Base-by-base conservation (phyloP, 1,140 invertebrate species). In the Phymastichus coffea region DNA sequence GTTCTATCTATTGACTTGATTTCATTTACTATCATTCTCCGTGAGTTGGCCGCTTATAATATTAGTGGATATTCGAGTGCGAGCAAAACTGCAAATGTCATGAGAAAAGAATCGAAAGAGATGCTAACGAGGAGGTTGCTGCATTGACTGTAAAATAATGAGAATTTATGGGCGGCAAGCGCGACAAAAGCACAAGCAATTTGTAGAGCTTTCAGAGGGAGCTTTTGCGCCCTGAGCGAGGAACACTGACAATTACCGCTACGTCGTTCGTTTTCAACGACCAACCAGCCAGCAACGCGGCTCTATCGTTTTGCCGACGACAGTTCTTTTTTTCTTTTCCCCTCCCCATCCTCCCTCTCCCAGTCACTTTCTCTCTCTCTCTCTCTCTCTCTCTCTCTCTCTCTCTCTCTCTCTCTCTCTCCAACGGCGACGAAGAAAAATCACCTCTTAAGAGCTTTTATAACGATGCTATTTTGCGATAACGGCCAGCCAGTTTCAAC, bases 81-180 rank as follows among this genome's bases (percentile, higher is more conserved):
- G n/a, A n/a, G n/a, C n/a, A n/a, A n/a, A n/a, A n/a, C n/a, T n/a
- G n/a, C n/a, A n/a, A n/a, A n/a, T n/a, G n/a, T n/a, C n/a, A n/a
- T n/a, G n/a, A n/a, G n/a, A n/a, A n/a, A n/a, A n/a, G n/a, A n/a
- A n/a, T n/a, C n/a, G n/a, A n/a, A n/a, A n/a, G n/a, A n/a, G n/a
- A n/a, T n/a, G n/a, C n/a, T n/a, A n/a, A n/a, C n/a, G n/a, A n/a
- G n/a, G n/a, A n/a, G 28, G 28, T 33, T 33, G 12, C 6, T 33
- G 57, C 71, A 67, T 66, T 69, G 71, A 73, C 70, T 75, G 68
- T 74, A 69, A 76, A 77, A 78, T 75, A 76, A 78, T 78, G 74
- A 76, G 75, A 78, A 78, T 76, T 74, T 78, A 76, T 72, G 61
- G 66, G 6, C 28, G 12, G n/a, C n/a, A n/a, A n/a, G n/a, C n/a